Base-by-base conservation (phyloP, 2,113 vertebrate species). In the Callopanchax toddi region DNA sequence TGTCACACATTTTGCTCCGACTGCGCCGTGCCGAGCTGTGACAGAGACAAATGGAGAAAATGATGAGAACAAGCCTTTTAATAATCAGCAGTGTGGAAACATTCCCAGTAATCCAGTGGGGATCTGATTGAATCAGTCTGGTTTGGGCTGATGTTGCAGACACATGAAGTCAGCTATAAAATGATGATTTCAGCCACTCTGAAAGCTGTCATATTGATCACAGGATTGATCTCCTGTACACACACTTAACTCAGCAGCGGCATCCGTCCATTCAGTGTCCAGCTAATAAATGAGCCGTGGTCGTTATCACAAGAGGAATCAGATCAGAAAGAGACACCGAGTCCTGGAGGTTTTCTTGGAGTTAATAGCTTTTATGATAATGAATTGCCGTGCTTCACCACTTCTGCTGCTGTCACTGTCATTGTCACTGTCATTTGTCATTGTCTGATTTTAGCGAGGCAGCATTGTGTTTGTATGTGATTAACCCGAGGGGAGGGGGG, bases 321-420 rank as follows among this genome's bases (percentile, higher is more conserved):
- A 66, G 22, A 53, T 13, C 12, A 39, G 4, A 37, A 39, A 50
- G 56, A 76, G 44, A 64, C 21, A 48, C 23, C 52, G 49, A 66
- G 50, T 57, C 64, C 42, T 45, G 18, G 26, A 61, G 34, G 26
- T 50, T 43, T 57, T 39, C 45, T 25, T 16, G 29, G 15, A 3
- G 70, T 32, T 76, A 76, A 63, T 63, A 43, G 18, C n/a, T 50
- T 74, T 74, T 50, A 71, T 76, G 55, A 34, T 67, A 64, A 75
- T 70, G 17, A 60, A 20, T 76, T n/a, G 48, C 26, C 46, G 29
- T 53, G 8, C 59, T 26, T 49, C 22, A 36, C 46, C 25, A 15
- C 62, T 60, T 53, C 55, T 43, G 64, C 32, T 43, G 26, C 13
- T 55, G 23, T 59, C 54, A 46, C 17, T 67, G 72, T n/a, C n/a